These are phyloP conservation scores for Adelphocoris suturalis DNA, from an alignment of 2,888 invertebrate genomes.

Conservation along the genomic window DNA sequence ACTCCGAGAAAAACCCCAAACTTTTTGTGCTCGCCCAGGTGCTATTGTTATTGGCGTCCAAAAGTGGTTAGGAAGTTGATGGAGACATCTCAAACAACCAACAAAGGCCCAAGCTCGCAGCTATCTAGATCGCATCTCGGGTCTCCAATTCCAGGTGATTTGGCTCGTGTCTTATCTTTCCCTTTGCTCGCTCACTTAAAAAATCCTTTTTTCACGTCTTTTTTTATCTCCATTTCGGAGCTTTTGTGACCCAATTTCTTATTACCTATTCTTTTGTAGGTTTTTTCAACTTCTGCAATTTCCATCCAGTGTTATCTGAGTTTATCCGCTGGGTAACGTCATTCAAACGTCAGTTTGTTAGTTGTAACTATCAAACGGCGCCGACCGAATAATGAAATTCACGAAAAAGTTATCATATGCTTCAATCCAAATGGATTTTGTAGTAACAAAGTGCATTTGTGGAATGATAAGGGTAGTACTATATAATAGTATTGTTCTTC, in stretches of 20 bases:
- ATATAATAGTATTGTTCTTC: no score
- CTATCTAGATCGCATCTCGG: conserved; percentile 58
- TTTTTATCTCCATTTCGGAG: not conserved
- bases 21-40: conserved; percentile 59
- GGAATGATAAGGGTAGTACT: no score
- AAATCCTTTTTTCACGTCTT: not conserved
- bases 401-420: no score
- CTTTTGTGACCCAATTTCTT: conserved; percentile 43
- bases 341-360: not conserved
- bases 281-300: not conserved
- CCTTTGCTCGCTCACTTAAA: conserved; percentile 29
- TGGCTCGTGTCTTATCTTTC: conserved; percentile 70
- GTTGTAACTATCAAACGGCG: conserved; percentile 3
- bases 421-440: no score
- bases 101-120: not conserved
- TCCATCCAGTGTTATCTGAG: not conserved
- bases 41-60: conserved; percentile 52
- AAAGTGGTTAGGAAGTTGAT: conserved; percentile 62
- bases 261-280: not conserved
- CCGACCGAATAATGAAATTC: not conserved
- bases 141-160: conserved; percentile 64
- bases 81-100: conserved; percentile 53
- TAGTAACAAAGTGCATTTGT: no score
- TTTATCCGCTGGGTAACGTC: not conserved
- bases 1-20: not conserved